These are phyloP conservation scores for Drosophila pseudoobscura DNA, from an alignment of 1,140 invertebrate species.

Conservation along the genomic window DNA sequence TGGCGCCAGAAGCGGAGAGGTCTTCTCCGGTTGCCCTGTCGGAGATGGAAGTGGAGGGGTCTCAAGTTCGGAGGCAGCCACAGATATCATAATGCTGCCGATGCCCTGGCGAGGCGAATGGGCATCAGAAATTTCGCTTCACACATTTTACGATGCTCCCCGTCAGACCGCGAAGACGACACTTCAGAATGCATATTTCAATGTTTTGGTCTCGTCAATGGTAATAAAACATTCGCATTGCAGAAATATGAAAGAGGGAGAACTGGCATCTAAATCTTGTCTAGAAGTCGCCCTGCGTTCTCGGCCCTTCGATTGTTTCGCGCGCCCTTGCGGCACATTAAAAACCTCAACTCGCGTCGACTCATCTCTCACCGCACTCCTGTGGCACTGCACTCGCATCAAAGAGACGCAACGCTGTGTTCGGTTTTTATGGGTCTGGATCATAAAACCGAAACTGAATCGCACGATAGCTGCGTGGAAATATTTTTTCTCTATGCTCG, in stretches of 20 bases:
- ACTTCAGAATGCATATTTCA: slow-evolving; percentile 77
- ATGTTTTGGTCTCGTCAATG: slow-evolving; percentile 65
- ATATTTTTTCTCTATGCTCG: slow-evolving; percentile 42
- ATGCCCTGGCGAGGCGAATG: too few relatives aligned
- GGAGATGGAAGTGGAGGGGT: background rate
- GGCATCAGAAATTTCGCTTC: slow-evolving; percentile 47
- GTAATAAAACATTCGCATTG: slow-evolving; percentile 76
- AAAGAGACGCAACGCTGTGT: slow-evolving; percentile 59
- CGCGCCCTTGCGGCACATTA: slow-evolving; percentile 68
- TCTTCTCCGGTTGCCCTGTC: slow-evolving; percentile 29
- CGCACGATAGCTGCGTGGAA: slow-evolving; percentile 60
- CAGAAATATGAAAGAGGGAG: slow-evolving; percentile 54
- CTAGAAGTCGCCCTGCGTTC: slow-evolving; percentile 51
- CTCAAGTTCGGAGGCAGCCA: background rate
- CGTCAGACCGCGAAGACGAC: slow-evolving; percentile 53
- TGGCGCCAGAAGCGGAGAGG: slow-evolving; percentile 52
- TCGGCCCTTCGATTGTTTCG: slow-evolving; percentile 71
- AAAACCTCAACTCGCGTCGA: slow-evolving; percentile 46
- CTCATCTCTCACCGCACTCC: slow-evolving; percentile 34
- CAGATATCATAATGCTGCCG: too few relatives aligned
- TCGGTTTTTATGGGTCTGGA: slow-evolving; percentile 74
- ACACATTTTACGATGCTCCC: slow-evolving; percentile 44
- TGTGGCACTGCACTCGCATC: slow-evolving; percentile 69
- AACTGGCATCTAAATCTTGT: slow-evolving; percentile 74
- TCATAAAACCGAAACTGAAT: slow-evolving; percentile 72